phyloP scores from a whole-genome alignment of 2,113 vertebrate species.

The Lycocorax pyrrhopterus region DNA sequence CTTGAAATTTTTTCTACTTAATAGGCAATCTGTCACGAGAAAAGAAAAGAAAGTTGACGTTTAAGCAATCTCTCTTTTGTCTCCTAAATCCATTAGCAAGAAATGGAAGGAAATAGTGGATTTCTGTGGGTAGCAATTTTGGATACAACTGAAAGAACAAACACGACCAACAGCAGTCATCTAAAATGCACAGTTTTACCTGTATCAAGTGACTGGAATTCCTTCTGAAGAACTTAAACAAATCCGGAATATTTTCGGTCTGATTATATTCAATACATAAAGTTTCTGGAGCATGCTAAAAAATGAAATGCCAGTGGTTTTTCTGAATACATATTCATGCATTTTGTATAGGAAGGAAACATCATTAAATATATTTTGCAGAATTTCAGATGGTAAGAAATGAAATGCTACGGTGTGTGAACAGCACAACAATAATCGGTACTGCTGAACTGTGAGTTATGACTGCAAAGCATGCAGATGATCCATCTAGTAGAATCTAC shows the following conservation, averaged over 20 bases:
- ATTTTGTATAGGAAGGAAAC: not conserved
- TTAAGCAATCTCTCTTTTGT: not conserved
- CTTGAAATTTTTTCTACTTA: not conserved
- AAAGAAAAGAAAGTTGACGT: not conserved
- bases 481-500: not conserved
- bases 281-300: not conserved
- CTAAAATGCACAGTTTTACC: not conserved
- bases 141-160: not conserved
- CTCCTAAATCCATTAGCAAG: not conserved
- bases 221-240: not conserved
- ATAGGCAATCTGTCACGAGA: not conserved
- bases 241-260: not conserved
- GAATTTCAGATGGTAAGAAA: not conserved
- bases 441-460: not conserved
- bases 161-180: not conserved
- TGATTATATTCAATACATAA: not conserved
- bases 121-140: not conserved
- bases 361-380: not conserved
- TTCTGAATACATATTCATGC: not conserved
- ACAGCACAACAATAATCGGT: not conserved
- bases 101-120: not conserved
- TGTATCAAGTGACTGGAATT: not conserved
- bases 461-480: not conserved
- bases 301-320: not conserved
- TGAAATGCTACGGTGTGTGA: fast-evolving